Conservation (phyloP, 2,888 invertebrate genomes). For the Stenodema calcarata region DNA sequence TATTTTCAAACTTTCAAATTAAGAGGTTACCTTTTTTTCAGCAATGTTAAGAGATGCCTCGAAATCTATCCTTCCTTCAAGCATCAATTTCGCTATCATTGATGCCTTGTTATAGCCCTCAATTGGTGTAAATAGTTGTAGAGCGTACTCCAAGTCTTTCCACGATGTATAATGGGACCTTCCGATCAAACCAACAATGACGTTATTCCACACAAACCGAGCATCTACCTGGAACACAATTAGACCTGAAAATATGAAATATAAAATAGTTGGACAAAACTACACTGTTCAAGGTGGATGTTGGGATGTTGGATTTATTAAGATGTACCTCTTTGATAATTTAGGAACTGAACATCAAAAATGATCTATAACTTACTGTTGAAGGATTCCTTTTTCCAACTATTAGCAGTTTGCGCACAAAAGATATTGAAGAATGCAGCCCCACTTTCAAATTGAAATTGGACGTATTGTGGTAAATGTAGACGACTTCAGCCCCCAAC, state of each 20-base stretch:
- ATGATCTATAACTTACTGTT: conserved; percentile 68
- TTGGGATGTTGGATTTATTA: too few species aligned
- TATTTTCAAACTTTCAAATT: too few species aligned
- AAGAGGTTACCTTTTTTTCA: conserved; percentile 67
- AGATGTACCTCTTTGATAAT: too few species aligned
- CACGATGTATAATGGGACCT: conserved; percentile 75
- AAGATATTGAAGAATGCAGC: conserved; percentile 76
- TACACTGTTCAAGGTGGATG: too few species aligned
- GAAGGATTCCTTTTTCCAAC: conserved; percentile 73
- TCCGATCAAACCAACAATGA: conserved; percentile 78
- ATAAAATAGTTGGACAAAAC: too few species aligned
- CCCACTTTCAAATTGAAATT: conserved; percentile 78
- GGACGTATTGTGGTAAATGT: conserved; percentile 67
- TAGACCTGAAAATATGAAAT: background rate
- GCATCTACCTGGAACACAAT: conserved; percentile 69
- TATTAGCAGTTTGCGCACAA: conserved; percentile 71
- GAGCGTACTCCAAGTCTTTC: conserved; percentile 79
- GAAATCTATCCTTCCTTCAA: conserved; percentile 69
- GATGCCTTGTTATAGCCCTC: conserved; percentile 80
- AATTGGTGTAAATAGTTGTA: conserved; percentile 79
- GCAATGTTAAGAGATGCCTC: conserved; percentile 75
- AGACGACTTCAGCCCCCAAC: conserved; percentile 72
- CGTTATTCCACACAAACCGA: conserved; percentile 76
- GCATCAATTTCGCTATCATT: conserved; percentile 73
- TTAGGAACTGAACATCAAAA: too few species aligned